A percentile compares a stretch with the other conserved stretches of the same genome.
Evolutionary conservation across 2,113 vertebrate species (phyloP).

Genomic region (Odontophorus gujanensis): DNA sequence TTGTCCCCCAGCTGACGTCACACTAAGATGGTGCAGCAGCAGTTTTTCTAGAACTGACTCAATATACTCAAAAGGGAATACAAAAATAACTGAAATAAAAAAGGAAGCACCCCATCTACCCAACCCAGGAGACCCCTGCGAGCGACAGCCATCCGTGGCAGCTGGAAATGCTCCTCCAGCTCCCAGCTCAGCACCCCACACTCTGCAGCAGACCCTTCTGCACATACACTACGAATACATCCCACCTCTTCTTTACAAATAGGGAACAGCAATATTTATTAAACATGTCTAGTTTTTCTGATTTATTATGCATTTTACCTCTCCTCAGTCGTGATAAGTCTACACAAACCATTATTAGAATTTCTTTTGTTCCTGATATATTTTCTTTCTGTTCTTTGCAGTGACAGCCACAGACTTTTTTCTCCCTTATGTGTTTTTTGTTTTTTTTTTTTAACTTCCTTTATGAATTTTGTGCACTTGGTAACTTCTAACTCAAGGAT

Average conservation of each 20-base stretch:
- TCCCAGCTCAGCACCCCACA: background rate
- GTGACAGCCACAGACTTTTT: conserved; percentile 45
- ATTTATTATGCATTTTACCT: conserved; percentile 64
- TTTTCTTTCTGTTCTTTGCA: conserved; percentile 35
- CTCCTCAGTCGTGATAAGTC: conserved; percentile 42
- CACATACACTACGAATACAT: background rate
- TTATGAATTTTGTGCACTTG: conserved; percentile 54
- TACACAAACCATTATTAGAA: conserved; percentile 71
- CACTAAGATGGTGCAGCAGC: background rate
- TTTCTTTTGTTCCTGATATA: conserved; percentile 70
- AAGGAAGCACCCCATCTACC: fast-evolving
- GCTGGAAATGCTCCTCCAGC: background rate
- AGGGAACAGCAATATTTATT: conserved; percentile 61
- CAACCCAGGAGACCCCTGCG: fast-evolving
- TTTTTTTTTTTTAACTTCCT: conserved; percentile 47
- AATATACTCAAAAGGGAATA: background rate
- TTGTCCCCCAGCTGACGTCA: background rate
- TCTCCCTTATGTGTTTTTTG: conserved; percentile 38
- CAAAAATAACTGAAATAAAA: background rate
- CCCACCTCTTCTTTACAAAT: background rate
- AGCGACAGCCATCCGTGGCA: fast-evolving
- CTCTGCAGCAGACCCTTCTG: background rate
- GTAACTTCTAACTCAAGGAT: conserved; percentile 58
- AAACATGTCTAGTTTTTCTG: conserved; percentile 63
- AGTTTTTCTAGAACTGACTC: background rate